Conservation (phyloP, 2,113 vertebrate species). For the Ctenomys sociabilis region DNA sequence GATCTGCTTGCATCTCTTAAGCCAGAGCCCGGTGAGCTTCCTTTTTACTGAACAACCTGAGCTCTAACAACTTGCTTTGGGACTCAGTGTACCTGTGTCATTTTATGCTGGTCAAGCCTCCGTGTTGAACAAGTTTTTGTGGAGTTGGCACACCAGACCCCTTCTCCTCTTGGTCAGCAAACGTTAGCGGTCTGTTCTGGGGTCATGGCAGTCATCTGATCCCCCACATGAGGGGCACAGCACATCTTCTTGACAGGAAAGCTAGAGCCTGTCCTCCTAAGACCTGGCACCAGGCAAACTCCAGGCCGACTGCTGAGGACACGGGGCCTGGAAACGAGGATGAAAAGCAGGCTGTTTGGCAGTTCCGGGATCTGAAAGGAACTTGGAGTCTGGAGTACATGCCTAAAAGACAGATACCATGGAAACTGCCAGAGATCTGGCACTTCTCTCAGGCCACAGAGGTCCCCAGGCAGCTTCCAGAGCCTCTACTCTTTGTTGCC, state of each 20-base stretch:
- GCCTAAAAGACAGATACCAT: fast-evolving
- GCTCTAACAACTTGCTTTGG: background rate
- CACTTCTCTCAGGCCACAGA: background rate
- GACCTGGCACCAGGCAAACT: background rate
- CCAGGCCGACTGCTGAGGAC: background rate
- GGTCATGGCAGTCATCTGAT: background rate
- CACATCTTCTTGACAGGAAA: background rate
- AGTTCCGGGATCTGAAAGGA: background rate
- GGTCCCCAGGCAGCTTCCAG: background rate
- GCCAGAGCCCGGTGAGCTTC: background rate
- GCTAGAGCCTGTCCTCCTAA: background rate
- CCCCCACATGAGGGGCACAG: background rate
- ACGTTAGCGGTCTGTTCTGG: background rate
- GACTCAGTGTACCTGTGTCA: fast-evolving
- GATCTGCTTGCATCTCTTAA: background rate
- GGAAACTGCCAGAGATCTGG: background rate
- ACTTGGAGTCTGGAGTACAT: background rate
- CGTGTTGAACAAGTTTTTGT: background rate
- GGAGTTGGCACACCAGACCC: background rate
- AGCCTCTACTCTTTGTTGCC: background rate
- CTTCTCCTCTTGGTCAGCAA: background rate
- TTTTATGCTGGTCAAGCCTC: background rate
- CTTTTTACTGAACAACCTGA: background rate
- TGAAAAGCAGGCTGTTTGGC: background rate
- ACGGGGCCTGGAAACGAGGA: background rate